Evolutionary conservation across 2,797 vertebrate genomes (phyloP).

Genomic region (Brachyalestes nurse): DNA sequence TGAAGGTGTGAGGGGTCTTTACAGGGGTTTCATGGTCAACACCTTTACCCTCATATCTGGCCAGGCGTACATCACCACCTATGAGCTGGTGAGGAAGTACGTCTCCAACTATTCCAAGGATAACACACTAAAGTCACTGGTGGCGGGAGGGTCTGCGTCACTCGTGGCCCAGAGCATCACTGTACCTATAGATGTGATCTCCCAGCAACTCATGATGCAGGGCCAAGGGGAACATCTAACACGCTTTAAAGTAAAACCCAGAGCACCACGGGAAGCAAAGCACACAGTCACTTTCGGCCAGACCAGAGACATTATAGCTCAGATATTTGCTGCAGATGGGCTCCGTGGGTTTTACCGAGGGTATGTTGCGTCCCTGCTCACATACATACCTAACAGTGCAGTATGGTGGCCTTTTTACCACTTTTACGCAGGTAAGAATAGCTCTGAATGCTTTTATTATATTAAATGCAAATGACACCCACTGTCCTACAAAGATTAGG

Average conservation of each 20-base stretch:
- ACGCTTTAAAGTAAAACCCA: slow-evolving; percentile 80
- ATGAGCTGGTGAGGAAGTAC: slow-evolving; percentile 93
- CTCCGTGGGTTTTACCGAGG: slow-evolving; percentile 93
- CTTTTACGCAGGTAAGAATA: slow-evolving; percentile 90
- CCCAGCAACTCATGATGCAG: slow-evolving; percentile 99
- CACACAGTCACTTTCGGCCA: slow-evolving; percentile 83
- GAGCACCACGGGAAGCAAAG: slow-evolving; percentile 59
- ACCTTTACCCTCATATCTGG: slow-evolving; percentile 95
- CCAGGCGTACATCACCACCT: slow-evolving; percentile 97
- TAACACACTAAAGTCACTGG: slow-evolving; percentile 93
- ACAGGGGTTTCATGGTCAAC: slow-evolving; percentile 95
- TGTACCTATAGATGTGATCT: slow-evolving; percentile 92
- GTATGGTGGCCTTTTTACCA: slow-evolving; percentile 99
- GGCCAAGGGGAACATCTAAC: slow-evolving; percentile 87
- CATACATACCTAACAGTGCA: slow-evolving; percentile 97
- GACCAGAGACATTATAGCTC: slow-evolving; percentile 89
- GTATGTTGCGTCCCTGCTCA: slow-evolving; percentile 93
- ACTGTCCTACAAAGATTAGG: too few relatives aligned
- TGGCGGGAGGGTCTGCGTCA: slow-evolving; percentile 92
- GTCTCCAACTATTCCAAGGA: slow-evolving; percentile 86
- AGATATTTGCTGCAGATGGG: slow-evolving; percentile 91
- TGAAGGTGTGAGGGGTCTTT: slow-evolving; percentile 88
- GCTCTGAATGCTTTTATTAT: background rate
- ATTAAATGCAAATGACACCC: background rate
- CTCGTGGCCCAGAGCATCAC: slow-evolving; percentile 98